These are phyloP conservation scores for Myopa testacea DNA, from an alignment of 2,888 invertebrate genomes.

Conservation along the genomic window DNA sequence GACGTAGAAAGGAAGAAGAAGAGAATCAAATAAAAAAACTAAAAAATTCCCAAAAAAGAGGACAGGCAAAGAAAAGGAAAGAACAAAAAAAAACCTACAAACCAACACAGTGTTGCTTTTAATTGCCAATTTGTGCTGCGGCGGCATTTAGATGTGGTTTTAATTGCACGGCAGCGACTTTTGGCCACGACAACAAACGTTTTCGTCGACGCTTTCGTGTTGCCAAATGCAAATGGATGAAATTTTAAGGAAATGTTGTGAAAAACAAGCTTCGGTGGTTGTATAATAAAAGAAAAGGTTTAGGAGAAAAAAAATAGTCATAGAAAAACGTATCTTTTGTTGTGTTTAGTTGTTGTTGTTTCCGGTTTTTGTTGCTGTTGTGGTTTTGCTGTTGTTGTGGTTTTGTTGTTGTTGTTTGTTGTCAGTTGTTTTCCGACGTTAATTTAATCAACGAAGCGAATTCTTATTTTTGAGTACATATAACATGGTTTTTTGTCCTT, in stretches of 20 bases:
- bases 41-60: neutral
- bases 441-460: no score
- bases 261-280: neutral
- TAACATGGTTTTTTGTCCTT: no score
- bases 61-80: neutral
- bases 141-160: constrained; percentile 51
- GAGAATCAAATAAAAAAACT: neutral
- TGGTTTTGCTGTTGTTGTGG: no score
- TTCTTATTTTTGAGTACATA: no score
- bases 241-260: neutral
- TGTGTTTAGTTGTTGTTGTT: no score
- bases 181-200: constrained; percentile 11
- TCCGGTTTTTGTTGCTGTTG: no score
- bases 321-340: neutral
- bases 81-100: neutral
- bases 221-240: constrained; percentile 6
- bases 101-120: constrained; percentile 45
- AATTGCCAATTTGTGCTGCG: constrained; percentile 50
- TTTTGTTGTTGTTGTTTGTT: no score
- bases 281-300: neutral
- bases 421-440: no score
- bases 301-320: neutral
- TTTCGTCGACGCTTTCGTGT: neutral
- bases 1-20: neutral
- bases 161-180: constrained; percentile 44